Base-by-base conservation (phyloP, 2,113 vertebrate genomes). In the Paracyprichromis sp. region DNA sequence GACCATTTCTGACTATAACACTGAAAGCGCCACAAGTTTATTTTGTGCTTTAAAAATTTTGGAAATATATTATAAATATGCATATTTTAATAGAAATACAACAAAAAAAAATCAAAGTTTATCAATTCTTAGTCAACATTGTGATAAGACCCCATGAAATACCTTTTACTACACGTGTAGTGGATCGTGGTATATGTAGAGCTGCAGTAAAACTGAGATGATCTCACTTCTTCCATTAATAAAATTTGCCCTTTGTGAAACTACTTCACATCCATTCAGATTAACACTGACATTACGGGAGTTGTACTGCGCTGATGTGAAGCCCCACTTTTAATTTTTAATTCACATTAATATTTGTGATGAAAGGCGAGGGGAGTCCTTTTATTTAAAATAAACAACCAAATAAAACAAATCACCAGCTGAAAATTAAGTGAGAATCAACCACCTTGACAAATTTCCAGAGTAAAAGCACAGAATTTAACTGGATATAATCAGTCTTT, bases 171-270 rank as follows among this genome's bases (percentile, higher is more conserved):
- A 6, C 82, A 54, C 3, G 5, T 45, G 34, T 19, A 83, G 82
- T 80, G 40, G 66, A 59, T 53, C 8, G 8, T 56, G 26, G n/a
- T 56, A 24, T 14, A 36, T 76, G 24, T 84, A 52, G 16, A 63
- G 76, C 73, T 71, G 71, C 13, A 43, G 66, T 86, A 80, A 86
- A 83, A 86, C 8, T 31, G 76, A 80, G 76, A 52, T 89, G 89
- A 91, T 80, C 83, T 93, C 90, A 93, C 71, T 90, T 85, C 53
- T 92, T 90, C 90, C 83, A 80, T 88, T 53, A 90, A 87, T 89
- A 91, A 93, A 92, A 90, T n/a, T 19, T 76, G 59, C 73, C 61
- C 47, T 85, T 78, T 78, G 56, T 81, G 29, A 90, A 93, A 83
- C 7, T 47, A 34, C 80, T 80, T 59, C 82, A 84, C 17, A 4